Conservation (phyloP, 2,888 invertebrate genomes). For the Phengaris alcon region DNA sequence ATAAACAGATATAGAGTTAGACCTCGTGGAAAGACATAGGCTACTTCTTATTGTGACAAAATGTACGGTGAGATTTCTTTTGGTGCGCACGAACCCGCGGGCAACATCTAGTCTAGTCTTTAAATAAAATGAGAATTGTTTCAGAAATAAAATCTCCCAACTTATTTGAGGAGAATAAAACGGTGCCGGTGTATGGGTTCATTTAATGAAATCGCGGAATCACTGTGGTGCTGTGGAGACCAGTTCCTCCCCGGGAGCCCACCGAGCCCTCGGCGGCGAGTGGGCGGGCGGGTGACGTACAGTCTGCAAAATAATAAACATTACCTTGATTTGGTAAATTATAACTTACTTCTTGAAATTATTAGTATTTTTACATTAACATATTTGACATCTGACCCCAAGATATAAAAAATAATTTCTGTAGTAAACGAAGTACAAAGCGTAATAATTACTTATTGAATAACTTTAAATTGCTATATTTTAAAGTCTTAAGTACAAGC, state of each 20-base stretch:
- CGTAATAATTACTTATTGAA: not conserved
- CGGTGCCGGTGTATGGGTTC: not conserved
- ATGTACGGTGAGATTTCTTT: too few relatives aligned
- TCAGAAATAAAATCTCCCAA: not conserved
- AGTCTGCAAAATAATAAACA: not conserved
- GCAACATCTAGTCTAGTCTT: not conserved
- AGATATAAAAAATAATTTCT: not conserved
- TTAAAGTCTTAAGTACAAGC: not conserved
- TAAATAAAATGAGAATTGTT: not conserved
- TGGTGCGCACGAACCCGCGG: too few relatives aligned
- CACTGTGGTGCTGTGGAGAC: not conserved
- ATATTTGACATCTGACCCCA: constrained; percentile 1
- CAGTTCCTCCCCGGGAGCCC: not conserved
- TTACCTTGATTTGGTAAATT: not conserved
- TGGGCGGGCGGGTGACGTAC: constrained; percentile 8
- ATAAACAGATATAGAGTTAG: too few relatives aligned
- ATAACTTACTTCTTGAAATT: too few relatives aligned
- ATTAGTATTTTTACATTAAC: not conserved
- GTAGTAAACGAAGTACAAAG: not conserved
- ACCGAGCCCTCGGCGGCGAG: not conserved
- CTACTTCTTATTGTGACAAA: too few relatives aligned
- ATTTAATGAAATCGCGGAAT: not conserved
- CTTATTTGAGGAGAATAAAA: not conserved
- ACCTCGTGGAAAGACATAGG: too few relatives aligned
- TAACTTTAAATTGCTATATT: not conserved